Evolutionary conservation across 1,140 invertebrate genomes (phyloP).

Genomic region (Drosophila repletoides): DNA sequence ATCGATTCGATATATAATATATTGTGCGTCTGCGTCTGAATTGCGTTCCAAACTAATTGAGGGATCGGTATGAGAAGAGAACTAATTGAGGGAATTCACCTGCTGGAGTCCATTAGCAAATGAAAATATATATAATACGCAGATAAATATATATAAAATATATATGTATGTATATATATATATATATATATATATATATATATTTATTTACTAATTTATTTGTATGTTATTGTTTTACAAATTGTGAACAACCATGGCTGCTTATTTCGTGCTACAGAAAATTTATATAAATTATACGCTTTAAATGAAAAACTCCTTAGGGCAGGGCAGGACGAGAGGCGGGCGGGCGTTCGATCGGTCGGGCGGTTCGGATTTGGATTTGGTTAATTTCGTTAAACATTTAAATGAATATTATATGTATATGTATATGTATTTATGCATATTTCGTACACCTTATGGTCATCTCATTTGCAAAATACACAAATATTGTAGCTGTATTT

Average conservation of each 20-base stretch:
- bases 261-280: slow-evolving; percentile 26
- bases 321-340: not conserved
- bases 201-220: slow-evolving; percentile 36
- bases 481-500: slow-evolving; percentile 45
- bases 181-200: slow-evolving; percentile 19
- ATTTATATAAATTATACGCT: slow-evolving; percentile 37
- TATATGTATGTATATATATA: slow-evolving; percentile 7
- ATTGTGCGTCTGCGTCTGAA: slow-evolving; percentile 35
- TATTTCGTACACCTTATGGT: slow-evolving; percentile 55
- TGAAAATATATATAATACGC: slow-evolving; percentile 7
- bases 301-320: not conserved
- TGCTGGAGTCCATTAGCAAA: not conserved
- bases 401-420: slow-evolving; percentile 47
- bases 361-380: slow-evolving; percentile 6
- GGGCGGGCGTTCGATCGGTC: too few relatives aligned
- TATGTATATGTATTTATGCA: slow-evolving; percentile 49
- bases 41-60: slow-evolving; percentile 11
- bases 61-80: not conserved
- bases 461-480: slow-evolving; percentile 61
- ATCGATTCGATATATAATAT: slow-evolving; percentile 6
- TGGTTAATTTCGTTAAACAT: slow-evolving; percentile 18
- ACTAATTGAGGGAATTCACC: not conserved
- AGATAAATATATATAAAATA: slow-evolving; percentile 4
- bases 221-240: slow-evolving; percentile 37
- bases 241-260: slow-evolving; percentile 36